Percentiles rank a stretch among this genome's conserved stretches.
Conservation (phyloP, 64 coral and sea anemone species). For the Pachyseris speciosa region DNA sequence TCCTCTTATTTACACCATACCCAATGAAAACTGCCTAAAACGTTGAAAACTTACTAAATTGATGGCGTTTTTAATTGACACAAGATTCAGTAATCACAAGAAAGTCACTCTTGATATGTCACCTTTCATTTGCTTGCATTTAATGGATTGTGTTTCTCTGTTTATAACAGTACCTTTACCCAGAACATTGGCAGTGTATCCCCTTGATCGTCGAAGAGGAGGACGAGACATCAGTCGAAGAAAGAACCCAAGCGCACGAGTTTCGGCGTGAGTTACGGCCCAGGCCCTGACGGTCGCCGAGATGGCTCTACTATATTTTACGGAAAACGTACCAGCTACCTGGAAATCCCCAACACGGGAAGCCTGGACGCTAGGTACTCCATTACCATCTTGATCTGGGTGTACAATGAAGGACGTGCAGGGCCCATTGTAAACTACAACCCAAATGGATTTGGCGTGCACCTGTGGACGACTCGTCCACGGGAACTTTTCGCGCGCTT, state of each 20-base stretch:
- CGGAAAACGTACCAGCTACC: slow-evolving; percentile 55
- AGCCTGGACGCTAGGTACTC: slow-evolving; percentile 70
- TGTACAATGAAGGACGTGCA: slow-evolving; percentile 35
- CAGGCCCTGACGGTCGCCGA: slow-evolving; percentile 59
- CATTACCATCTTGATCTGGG: slow-evolving; percentile 77
- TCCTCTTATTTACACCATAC: no score
- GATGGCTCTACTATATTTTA: slow-evolving; percentile 40
- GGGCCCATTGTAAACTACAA: slow-evolving; percentile 74
- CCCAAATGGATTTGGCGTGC: slow-evolving; percentile 15
- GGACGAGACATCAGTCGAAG: slow-evolving; percentile 50
- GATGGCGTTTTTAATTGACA: no score
- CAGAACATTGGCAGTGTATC: slow-evolving; percentile 48
- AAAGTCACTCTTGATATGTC: no score
- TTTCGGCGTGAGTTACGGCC: slow-evolving; percentile 6
- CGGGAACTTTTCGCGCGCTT: slow-evolving; percentile 39
- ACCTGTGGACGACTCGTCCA: not conserved
- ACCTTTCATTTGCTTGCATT: not conserved
- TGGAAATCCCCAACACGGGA: slow-evolving; percentile 79
- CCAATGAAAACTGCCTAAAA: no score
- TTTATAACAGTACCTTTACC: slow-evolving; percentile 28
- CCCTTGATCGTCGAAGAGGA: slow-evolving; percentile 16
- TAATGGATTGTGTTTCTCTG: not conserved
- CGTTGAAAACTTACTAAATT: no score
- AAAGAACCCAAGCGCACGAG: slow-evolving; percentile 31
- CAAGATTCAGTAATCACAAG: no score